Evolutionary conservation across 2,888 invertebrate species (phyloP).

Genomic region (Ophion ellenae): DNA sequence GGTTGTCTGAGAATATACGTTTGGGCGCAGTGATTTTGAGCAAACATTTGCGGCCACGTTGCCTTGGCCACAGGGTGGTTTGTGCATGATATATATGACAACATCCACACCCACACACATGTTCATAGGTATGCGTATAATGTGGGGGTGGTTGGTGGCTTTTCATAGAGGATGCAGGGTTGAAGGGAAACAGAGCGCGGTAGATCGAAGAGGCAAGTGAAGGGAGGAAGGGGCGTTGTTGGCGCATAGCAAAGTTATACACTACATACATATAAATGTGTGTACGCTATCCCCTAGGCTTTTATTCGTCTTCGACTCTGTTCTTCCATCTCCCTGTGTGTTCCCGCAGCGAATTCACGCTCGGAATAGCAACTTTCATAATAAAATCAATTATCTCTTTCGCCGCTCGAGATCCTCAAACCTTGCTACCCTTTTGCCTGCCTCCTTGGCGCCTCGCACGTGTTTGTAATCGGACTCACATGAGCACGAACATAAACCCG

Average conservation of each 20-base stretch:
- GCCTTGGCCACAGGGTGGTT: constrained; percentile 50
- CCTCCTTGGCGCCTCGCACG: constrained; percentile 9
- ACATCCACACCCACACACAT: constrained; percentile 35
- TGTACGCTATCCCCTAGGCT: constrained; percentile 27
- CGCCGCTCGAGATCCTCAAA: constrained; percentile 71
- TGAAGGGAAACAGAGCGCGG: constrained; percentile 38
- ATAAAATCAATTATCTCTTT: constrained; percentile 82
- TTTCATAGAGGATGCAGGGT: constrained; percentile 46
- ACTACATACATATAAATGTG: neutral
- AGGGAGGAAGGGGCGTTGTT: constrained; percentile 18
- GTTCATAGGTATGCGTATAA: constrained; percentile 52
- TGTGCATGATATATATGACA: neutral
- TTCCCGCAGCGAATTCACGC: constrained; percentile 73
- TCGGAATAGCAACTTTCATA: constrained; percentile 82
- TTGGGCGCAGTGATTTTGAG: constrained; percentile 76
- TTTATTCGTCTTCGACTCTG: constrained; percentile 52
- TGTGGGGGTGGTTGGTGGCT: constrained; percentile 37
- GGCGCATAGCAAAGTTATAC: constrained; percentile 58
- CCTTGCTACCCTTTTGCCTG: constrained; percentile 27
- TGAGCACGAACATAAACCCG: neutral
- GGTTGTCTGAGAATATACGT: constrained; percentile 47
- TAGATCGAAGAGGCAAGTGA: constrained; percentile 37
- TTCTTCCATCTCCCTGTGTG: constrained; percentile 38
- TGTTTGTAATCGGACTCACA: constrained; percentile 2
- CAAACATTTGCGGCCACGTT: constrained; percentile 78